These are phyloP conservation scores for Prochilodus magdalenae DNA, from an alignment of 2,113 vertebrate species.

Conservation along the genomic window DNA sequence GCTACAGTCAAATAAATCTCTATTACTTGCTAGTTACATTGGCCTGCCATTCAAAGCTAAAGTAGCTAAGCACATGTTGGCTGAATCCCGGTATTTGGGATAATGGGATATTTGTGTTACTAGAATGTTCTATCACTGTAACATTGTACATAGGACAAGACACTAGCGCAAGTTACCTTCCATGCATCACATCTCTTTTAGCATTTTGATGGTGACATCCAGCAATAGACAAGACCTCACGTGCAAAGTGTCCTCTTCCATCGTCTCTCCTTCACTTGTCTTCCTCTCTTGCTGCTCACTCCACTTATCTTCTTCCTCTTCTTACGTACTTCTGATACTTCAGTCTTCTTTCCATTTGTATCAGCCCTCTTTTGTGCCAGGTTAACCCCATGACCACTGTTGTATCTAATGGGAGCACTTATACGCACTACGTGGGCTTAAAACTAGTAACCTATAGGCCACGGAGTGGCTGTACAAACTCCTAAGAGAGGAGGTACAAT, in stretches of 20 bases:
- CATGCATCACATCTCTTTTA: neutral
- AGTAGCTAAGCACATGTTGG: no score
- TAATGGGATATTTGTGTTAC: neutral
- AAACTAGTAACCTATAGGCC: neutral
- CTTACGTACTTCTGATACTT: neutral
- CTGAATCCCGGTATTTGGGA: no score
- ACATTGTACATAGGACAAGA: neutral
- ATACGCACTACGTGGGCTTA: slow-evolving; percentile 2
- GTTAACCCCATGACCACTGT: slow-evolving; percentile 19
- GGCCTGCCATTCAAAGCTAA: no score
- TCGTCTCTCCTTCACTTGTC: neutral
- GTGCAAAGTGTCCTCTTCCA: neutral
- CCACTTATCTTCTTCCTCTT: neutral
- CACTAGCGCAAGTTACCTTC: no score
- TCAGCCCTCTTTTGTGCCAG: neutral
- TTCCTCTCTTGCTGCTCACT: neutral
- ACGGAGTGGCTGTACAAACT: neutral
- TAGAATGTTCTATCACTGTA: neutral
- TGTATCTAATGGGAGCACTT: slow-evolving; percentile 14
- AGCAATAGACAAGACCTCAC: neutral
- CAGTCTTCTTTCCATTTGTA: neutral
- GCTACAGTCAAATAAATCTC: no score
- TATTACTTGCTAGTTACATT: neutral
- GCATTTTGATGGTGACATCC: neutral
- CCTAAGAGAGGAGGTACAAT: slow-evolving; percentile 6